A percentile compares a stretch with the other conserved stretches of the same genome.
phyloP scores from a whole-genome alignment of 2,888 invertebrate genomes.

The Prosapia bicincta region DNA sequence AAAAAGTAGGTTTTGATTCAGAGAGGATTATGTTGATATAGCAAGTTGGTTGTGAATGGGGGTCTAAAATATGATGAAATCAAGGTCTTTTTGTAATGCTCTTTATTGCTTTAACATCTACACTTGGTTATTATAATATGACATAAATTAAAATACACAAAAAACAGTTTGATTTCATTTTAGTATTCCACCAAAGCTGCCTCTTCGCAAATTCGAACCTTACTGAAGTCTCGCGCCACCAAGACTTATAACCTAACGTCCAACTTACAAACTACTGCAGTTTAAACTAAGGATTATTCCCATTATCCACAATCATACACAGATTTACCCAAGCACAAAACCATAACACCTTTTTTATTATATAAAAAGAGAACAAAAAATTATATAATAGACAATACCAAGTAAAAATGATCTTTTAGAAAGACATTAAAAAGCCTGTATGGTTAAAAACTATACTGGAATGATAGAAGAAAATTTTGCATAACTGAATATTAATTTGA shows the following conservation, averaged over 20 bases:
- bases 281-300: not conserved
- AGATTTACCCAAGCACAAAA: not conserved
- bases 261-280: not conserved
- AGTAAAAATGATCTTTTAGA: too few relatives aligned
- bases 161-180: slow-evolving; percentile 18
- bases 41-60: too few relatives aligned
- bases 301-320: not conserved
- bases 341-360: not conserved
- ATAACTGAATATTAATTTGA: not conserved
- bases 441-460: not conserved
- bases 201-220: slow-evolving; percentile 29
- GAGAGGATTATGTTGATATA: too few relatives aligned
- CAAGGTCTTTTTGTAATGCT: not conserved
- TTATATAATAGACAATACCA: too few relatives aligned
- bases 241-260: slow-evolving; percentile 7
- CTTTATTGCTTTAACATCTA: slow-evolving; percentile 24
- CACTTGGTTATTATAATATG: slow-evolving; percentile 14
- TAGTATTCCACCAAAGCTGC: slow-evolving; percentile 28
- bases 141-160: slow-evolving; percentile 15
- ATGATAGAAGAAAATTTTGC: not conserved
- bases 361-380: not conserved
- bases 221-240: slow-evolving; percentile 24
- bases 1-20: too few relatives aligned
- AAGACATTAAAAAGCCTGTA: not conserved
- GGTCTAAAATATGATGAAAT: too few relatives aligned